A percentile compares a stretch with the other conserved stretches of the same genome.
phyloP scores from a whole-genome alignment of 2,113 vertebrate genomes.

The Shinisaurus crocodilurus region DNA sequence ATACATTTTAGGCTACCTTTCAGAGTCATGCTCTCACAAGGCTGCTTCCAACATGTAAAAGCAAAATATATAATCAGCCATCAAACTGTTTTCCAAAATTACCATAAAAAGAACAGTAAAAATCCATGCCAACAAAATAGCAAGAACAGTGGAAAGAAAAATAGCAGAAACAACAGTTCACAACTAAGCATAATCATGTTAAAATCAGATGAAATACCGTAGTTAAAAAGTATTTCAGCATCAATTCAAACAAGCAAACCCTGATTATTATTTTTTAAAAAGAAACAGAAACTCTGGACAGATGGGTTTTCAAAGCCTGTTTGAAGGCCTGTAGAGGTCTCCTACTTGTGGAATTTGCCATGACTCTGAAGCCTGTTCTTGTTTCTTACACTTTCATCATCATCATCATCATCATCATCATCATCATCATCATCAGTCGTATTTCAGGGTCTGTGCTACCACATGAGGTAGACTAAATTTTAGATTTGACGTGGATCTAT shows the following conservation, averaged over 20 bases:
- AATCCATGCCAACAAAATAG: background rate
- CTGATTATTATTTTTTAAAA: too few species aligned
- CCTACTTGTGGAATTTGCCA: background rate
- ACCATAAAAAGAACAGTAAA: background rate
- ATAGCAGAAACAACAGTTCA: too few species aligned
- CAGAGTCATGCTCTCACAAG: too few species aligned
- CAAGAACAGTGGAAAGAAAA: background rate
- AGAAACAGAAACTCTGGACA: too few species aligned
- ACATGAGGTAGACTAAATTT: background rate
- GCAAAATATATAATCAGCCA: background rate
- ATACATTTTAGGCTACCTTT: too few species aligned
- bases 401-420: too few species aligned
- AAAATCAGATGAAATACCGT: too few species aligned
- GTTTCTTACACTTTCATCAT: background rate
- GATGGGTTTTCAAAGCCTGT: background rate
- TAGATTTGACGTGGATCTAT: background rate
- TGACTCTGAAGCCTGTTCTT: background rate
- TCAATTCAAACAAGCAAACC: background rate
- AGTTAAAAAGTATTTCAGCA: background rate
- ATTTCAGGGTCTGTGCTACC: background rate
- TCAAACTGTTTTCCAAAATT: background rate
- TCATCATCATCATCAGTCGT: too few species aligned
- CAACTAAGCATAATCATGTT: too few species aligned
- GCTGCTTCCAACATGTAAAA: background rate
- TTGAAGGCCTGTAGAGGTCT: background rate